A percentile compares a stretch with the other conserved stretches of the same genome.
phyloP scores from a whole-genome alignment of 2,888 invertebrate genomes.

The Yponomeuta evonymella region DNA sequence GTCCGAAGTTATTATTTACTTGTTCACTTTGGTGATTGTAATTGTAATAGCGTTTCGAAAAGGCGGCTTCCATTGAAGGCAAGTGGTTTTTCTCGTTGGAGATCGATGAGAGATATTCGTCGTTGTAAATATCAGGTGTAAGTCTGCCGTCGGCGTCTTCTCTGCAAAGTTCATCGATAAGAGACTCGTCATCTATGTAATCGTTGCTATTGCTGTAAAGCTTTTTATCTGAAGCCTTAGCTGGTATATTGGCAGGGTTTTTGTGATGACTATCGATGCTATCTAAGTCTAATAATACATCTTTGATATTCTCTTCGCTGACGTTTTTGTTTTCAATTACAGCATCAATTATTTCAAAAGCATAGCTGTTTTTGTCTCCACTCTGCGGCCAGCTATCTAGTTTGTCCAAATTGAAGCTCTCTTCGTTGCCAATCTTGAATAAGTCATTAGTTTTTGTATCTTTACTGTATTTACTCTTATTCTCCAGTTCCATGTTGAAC shows the following conservation, averaged over 20 bases:
- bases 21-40: constrained; percentile 34
- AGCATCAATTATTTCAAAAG: constrained; percentile 59
- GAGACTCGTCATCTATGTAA: constrained; percentile 66
- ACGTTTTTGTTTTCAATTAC: constrained; percentile 54
- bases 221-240: constrained; percentile 33
- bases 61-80: constrained; percentile 67
- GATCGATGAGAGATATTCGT: constrained; percentile 46
- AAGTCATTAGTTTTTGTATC: constrained; percentile 40
- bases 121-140: constrained; percentile 54
- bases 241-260: constrained; percentile 39
- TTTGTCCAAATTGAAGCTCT: constrained; percentile 66
- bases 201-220: constrained; percentile 37
- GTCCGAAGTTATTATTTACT: constrained; percentile 23
- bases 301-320: constrained; percentile 64
- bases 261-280: constrained; percentile 61
- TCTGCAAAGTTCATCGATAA: constrained; percentile 66
- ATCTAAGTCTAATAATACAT: constrained; percentile 62
- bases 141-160: constrained; percentile 59
- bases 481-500: constrained; percentile 68
- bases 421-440: constrained; percentile 60
- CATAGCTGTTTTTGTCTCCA: constrained; percentile 30
- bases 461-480: constrained; percentile 48
- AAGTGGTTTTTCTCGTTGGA: constrained; percentile 48
- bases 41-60: constrained; percentile 58
- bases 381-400: constrained; percentile 47